These are phyloP conservation scores for Clostera curtula DNA, from an alignment of 2,888 invertebrate species.

Conservation along the genomic window DNA sequence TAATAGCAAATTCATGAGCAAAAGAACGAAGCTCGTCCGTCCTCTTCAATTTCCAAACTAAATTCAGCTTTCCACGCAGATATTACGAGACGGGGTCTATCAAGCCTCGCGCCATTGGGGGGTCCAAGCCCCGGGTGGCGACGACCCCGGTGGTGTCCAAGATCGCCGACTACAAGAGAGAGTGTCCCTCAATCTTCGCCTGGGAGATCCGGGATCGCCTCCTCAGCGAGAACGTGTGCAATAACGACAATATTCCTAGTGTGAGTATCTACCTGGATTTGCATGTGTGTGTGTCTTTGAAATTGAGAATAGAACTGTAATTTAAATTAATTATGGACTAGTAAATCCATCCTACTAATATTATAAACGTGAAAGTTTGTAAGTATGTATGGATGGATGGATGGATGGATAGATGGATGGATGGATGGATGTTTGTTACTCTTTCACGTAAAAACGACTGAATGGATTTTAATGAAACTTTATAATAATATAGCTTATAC, in stretches of 20 bases:
- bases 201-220: constrained; percentile 98
- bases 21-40: constrained; percentile 18
- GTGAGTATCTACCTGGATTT: constrained; percentile 84
- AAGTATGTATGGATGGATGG: too few species aligned
- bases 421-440: too few species aligned
- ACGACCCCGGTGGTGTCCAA: constrained; percentile 95
- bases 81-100: constrained; percentile 99
- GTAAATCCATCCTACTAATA: too few species aligned
- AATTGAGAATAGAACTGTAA: too few species aligned
- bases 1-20: constrained; percentile 14
- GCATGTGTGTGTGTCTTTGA: too few species aligned
- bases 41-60: constrained; percentile 49
- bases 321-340: too few species aligned
- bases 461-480: too few species aligned
- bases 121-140: constrained; percentile 96
- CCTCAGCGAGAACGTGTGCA: constrained; percentile 95
- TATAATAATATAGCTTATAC: too few species aligned
- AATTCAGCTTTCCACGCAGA: constrained; percentile 76
- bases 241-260: constrained; percentile 98
- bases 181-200: constrained; percentile 98
- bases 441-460: too few species aligned
- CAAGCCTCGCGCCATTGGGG: constrained; percentile 97
- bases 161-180: constrained; percentile 97
- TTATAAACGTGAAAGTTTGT: too few species aligned
- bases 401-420: too few species aligned